Conservation (phyloP, 1,140 invertebrate genomes). For the Druon quercuslanigerum region DNA sequence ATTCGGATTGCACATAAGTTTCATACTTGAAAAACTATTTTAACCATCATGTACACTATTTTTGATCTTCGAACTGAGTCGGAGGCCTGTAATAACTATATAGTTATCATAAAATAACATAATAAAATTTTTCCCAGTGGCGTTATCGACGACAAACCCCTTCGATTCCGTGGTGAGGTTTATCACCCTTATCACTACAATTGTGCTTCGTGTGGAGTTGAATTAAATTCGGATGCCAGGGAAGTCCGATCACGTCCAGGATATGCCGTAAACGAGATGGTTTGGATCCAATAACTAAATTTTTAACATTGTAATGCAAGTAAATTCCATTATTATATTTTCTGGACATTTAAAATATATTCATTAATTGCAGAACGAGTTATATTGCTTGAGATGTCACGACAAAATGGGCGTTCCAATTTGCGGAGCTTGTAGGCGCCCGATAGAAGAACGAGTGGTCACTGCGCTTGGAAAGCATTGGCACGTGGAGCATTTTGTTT, state of each 20-base stretch:
- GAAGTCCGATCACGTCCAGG: constrained; percentile 95
- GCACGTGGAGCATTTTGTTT: constrained; percentile 99
- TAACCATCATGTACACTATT: too few relatives aligned
- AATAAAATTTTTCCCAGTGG: constrained; percentile 79
- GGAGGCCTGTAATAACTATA: not conserved
- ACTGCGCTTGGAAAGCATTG: constrained; percentile 99
- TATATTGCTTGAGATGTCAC: constrained; percentile 98
- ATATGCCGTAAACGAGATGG: constrained; percentile 93
- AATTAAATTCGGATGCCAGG: constrained; percentile 92
- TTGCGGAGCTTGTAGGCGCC: constrained; percentile 96
- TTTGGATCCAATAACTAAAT: constrained; percentile 57
- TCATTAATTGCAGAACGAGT: constrained; percentile 83
- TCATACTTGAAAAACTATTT: too few relatives aligned
- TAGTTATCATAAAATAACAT: not conserved
- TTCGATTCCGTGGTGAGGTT: constrained; percentile 96
- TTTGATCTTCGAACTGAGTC: too few relatives aligned
- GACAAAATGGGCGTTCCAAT: constrained; percentile 99
- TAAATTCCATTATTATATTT: constrained; percentile 1
- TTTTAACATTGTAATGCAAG: constrained; percentile 4
- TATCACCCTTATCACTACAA: constrained; percentile 99
- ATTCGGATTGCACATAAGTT: too few relatives aligned
- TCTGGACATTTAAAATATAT: not conserved
- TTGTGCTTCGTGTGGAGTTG: constrained; percentile 92
- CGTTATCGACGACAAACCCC: constrained; percentile 96
- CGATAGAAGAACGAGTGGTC: constrained; percentile 97